A percentile compares a stretch with the other conserved stretches of the same genome.
Evolutionary conservation across 92 coral and sea anemone species (phyloP).

Genomic region (Heteractis magnifica): DNA sequence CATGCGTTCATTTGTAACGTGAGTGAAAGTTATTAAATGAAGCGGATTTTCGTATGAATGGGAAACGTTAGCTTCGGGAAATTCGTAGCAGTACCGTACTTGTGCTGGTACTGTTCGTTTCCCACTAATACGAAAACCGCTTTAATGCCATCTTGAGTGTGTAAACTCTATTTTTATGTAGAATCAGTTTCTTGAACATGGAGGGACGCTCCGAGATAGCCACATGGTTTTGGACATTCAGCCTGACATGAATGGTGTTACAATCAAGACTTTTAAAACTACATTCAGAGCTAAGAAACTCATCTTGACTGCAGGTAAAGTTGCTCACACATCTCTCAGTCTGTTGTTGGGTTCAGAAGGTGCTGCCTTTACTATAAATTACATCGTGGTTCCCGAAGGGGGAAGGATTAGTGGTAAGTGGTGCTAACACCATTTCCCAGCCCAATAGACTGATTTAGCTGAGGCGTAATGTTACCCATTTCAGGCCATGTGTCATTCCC

Average conservation of each 20-base stretch:
- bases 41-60: too few species aligned
- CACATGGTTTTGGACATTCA: conserved; percentile 58
- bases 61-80: too few species aligned
- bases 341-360: too few species aligned
- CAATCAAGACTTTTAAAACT: conserved; percentile 54
- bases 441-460: too few species aligned
- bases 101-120: too few species aligned
- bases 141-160: background rate
- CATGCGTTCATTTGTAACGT: too few species aligned
- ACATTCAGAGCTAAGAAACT: conserved; percentile 55
- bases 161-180: conserved; percentile 8
- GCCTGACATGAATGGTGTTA: conserved; percentile 63
- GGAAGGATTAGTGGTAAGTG: background rate
- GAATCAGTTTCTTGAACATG: conserved; percentile 79
- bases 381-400: background rate
- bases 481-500: too few species aligned
- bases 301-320: conserved; percentile 73
- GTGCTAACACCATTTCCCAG: too few species aligned
- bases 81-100: too few species aligned
- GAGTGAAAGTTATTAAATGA: too few species aligned
- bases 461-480: too few species aligned
- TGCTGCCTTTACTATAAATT: background rate
- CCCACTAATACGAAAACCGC: too few species aligned
- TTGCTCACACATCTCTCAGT: background rate
- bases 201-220: conserved; percentile 74